Evolutionary conservation across 2,888 invertebrate species (phyloP).

Genomic region (Deilephila elpenor): DNA sequence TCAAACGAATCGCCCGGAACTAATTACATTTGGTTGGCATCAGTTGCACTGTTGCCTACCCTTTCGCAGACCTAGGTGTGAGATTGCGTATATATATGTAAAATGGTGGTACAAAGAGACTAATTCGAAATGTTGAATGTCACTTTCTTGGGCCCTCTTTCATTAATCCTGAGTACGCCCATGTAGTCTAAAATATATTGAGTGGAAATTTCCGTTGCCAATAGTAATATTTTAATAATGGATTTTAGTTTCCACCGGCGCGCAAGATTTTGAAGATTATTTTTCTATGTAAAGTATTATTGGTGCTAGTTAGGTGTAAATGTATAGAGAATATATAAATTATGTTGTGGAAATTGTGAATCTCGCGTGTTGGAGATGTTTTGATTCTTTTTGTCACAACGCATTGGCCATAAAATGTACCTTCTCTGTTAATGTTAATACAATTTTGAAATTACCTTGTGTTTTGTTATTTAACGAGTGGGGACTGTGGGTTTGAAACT

Average conservation of each 20-base stretch:
- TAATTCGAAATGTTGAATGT: background rate
- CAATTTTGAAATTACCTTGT: slow-evolving; percentile 23
- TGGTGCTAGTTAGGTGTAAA: slow-evolving; percentile 15
- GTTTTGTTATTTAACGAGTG: slow-evolving; percentile 7
- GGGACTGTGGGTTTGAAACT: slow-evolving; percentile 2
- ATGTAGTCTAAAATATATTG: background rate
- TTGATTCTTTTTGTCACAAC: slow-evolving; percentile 1
- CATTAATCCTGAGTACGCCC: background rate
- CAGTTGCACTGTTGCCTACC: too few relatives aligned
- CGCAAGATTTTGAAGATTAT: slow-evolving; percentile 7
- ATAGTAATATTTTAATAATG: slow-evolving; percentile 15
- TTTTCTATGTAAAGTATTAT: slow-evolving; percentile 20
- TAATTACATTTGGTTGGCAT: too few relatives aligned
- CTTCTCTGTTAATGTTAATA: slow-evolving; percentile 9
- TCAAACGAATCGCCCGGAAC: too few relatives aligned
- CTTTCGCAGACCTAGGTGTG: too few relatives aligned
- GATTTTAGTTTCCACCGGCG: slow-evolving; percentile 14
- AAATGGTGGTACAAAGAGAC: too few relatives aligned
- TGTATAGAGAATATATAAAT: slow-evolving; percentile 19
- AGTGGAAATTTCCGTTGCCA: slow-evolving; percentile 13
- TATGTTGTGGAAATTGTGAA: slow-evolving; percentile 13
- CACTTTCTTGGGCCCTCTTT: too few relatives aligned
- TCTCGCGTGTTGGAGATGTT: slow-evolving; percentile 8
- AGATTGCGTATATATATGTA: too few relatives aligned
- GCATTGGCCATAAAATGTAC: slow-evolving; percentile 28